Percentiles rank a stretch among this genome's conserved stretches.
These are phyloP conservation scores for Lithodes maja DNA, from an alignment of 2,888 invertebrate species.

Conservation along the genomic window DNA sequence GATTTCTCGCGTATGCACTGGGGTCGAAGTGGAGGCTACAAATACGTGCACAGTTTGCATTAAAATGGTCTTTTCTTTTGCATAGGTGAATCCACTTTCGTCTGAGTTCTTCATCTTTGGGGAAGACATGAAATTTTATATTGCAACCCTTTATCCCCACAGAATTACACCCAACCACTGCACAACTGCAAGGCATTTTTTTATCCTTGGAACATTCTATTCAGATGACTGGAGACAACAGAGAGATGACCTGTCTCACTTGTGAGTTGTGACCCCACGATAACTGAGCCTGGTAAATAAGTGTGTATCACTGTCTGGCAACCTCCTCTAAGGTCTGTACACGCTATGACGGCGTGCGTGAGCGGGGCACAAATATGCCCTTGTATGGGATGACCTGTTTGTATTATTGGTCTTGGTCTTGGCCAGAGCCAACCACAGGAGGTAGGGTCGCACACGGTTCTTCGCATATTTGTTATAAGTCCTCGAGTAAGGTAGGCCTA, in stretches of 20 bases:
- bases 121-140: slow-evolving; percentile 8
- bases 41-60: neutral
- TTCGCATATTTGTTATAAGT: no score
- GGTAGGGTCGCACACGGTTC: no score
- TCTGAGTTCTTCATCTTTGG: neutral
- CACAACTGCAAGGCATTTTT: slow-evolving; percentile 20
- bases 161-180: slow-evolving; percentile 16
- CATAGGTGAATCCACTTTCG: neutral
- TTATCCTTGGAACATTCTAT: neutral
- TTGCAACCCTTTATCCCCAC: slow-evolving; percentile 1
- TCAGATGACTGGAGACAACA: neutral
- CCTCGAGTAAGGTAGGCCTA: no score
- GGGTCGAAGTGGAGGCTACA: slow-evolving; percentile 14
- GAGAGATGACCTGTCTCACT: neutral
- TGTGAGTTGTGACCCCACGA: neutral
- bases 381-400: neutral
- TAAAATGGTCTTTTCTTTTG: neutral
- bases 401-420: neutral
- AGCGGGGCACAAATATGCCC: neutral
- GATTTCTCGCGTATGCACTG: neutral
- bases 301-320: neutral
- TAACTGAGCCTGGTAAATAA: neutral
- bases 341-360: neutral
- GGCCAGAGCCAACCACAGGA: no score
- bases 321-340: neutral